These are phyloP conservation scores for Nymphalis urticae DNA, from an alignment of 2,888 invertebrate genomes.

Conservation along the genomic window DNA sequence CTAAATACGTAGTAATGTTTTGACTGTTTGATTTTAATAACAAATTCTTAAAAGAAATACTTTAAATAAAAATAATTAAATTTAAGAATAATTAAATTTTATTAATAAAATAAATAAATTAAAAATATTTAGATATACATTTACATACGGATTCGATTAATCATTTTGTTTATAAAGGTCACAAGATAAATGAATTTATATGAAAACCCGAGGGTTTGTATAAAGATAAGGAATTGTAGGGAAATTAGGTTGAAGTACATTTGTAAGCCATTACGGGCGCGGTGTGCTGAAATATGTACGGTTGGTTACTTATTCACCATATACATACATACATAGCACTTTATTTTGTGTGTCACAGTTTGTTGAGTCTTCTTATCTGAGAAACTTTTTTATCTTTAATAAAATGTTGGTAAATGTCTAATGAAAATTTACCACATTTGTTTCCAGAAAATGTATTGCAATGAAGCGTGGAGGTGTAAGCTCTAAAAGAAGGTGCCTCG, in stretches of 20 bases:
- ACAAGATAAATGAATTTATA: conserved; percentile 15
- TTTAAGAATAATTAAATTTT: too few species aligned
- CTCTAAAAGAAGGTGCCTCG: too few species aligned
- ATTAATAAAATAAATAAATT: too few species aligned
- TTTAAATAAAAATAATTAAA: too few species aligned
- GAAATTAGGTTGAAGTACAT: conserved; percentile 31
- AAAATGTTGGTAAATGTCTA: too few species aligned
- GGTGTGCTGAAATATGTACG: conserved; percentile 42
- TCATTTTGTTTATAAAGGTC: conserved; percentile 4
- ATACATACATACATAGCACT: conserved; percentile 44
- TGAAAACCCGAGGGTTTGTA: conserved; percentile 12
- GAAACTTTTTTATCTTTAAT: neutral
- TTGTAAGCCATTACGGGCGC: conserved; percentile 38
- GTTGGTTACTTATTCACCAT: conserved; percentile 42
- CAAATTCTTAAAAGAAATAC: too few species aligned
- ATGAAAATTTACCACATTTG: too few species aligned
- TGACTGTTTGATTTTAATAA: too few species aligned
- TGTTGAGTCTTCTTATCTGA: neutral
- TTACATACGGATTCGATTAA: neutral
- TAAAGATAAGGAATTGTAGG: conserved; percentile 28
- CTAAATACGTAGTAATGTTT: too few species aligned
- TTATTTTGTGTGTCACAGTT: conserved; percentile 39
- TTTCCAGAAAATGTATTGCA: too few species aligned
- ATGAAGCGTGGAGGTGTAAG: too few species aligned
- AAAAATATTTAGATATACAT: too few species aligned